Conservation (phyloP, 2,888 invertebrate genomes). For the Heliconius ismenius region DNA sequence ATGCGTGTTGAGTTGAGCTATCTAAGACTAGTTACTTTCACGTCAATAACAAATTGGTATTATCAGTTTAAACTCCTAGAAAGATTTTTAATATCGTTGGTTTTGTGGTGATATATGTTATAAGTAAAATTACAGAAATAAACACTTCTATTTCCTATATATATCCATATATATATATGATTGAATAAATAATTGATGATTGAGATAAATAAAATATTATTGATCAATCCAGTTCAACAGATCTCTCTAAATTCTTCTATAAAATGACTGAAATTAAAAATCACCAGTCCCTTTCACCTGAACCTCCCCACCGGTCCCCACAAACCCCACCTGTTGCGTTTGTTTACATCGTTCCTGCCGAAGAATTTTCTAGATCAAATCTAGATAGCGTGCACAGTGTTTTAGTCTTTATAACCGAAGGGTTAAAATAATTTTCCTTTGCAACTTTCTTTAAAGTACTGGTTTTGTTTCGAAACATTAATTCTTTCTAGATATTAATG, state of each 20-base stretch:
- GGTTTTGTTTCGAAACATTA: slow-evolving; percentile 45
- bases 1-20: no score
- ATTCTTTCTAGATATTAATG: slow-evolving; percentile 35
- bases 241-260: neutral
- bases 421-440: slow-evolving; percentile 32
- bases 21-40: no score
- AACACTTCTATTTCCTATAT: no score
- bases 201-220: no score
- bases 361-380: slow-evolving; percentile 57
- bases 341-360: slow-evolving; percentile 63
- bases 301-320: slow-evolving; percentile 37
- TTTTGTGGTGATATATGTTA: no score
- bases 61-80: no score
- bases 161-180: no score
- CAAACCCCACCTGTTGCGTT: slow-evolving; percentile 61
- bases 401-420: slow-evolving; percentile 24
- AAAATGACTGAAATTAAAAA: neutral
- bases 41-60: no score
- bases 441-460: slow-evolving; percentile 17
- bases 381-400: slow-evolving; percentile 34
- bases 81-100: no score
- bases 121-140: no score
- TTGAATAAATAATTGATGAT: no score
- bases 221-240: no score
- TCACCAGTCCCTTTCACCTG: neutral